A percentile compares a stretch with the other conserved stretches of the same genome.
Evolutionary conservation across 37 sponge, comb jelly and placozoan species (phyloP).

Genomic region (Mnemiopsis leidyi): DNA sequence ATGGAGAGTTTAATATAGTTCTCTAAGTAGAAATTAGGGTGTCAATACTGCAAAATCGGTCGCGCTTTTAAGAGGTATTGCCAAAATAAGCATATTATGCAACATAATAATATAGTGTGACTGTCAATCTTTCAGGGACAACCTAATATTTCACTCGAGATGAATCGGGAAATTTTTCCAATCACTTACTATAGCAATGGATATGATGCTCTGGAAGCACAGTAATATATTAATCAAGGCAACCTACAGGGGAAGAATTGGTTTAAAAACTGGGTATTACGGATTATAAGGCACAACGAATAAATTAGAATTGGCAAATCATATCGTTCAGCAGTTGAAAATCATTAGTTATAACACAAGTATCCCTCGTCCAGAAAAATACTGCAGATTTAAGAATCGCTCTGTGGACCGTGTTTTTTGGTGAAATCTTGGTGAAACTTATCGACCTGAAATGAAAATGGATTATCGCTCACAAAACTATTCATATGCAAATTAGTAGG

Average conservation of each 20-base stretch:
- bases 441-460: background rate
- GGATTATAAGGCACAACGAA: background rate
- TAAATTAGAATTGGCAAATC: background rate
- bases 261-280: background rate
- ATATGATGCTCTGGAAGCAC: background rate
- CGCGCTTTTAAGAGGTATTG: too few relatives aligned
- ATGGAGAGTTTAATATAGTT: too few relatives aligned
- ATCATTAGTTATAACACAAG: background rate
- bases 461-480: too few relatives aligned
- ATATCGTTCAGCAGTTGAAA: background rate
- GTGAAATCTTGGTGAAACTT: conserved; percentile 57
- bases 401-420: conserved; percentile 6
- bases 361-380: background rate
- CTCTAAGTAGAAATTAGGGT: too few relatives aligned
- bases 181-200: background rate
- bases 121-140: too few relatives aligned
- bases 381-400: background rate
- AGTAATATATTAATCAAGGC: background rate
- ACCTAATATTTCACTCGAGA: background rate
- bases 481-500: too few relatives aligned
- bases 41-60: too few relatives aligned
- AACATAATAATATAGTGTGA: too few relatives aligned
- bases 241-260: background rate
- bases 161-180: background rate
- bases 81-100: too few relatives aligned